phyloP scores from a whole-genome alignment of 2,113 vertebrate species.

The Centropus bengalensis region DNA sequence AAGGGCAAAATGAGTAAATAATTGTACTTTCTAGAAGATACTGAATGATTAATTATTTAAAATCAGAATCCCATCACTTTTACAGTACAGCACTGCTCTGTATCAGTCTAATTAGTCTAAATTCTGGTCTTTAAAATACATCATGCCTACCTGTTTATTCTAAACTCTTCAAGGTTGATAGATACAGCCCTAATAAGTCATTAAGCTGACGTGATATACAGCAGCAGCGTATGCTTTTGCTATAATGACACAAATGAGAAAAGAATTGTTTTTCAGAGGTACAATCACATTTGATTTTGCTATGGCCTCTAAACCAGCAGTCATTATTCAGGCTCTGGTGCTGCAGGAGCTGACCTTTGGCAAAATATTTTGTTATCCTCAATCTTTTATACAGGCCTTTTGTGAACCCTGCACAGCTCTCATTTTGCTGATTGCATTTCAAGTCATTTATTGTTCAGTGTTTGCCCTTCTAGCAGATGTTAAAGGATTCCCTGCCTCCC shows the following conservation, averaged over 20 bases:
- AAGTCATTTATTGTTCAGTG: slow-evolving; percentile 61
- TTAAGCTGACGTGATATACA: slow-evolving; percentile 43
- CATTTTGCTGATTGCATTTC: slow-evolving; percentile 69
- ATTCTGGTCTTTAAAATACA: slow-evolving; percentile 15
- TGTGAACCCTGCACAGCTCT: slow-evolving; percentile 60
- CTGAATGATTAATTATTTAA: slow-evolving; percentile 41
- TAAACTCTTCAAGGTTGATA: slow-evolving; percentile 33
- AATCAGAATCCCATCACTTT: slow-evolving; percentile 16
- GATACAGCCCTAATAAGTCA: slow-evolving; percentile 44
- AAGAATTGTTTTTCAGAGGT: slow-evolving; percentile 57
- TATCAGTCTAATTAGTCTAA: slow-evolving; percentile 14
- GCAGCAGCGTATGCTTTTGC: slow-evolving; percentile 38
- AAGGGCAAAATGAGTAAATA: slow-evolving; percentile 52
- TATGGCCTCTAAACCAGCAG: slow-evolving; percentile 44
- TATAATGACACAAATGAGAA: slow-evolving; percentile 50
- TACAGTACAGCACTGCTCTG: neutral
- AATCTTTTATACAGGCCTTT: slow-evolving; percentile 61
- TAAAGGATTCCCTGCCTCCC: slow-evolving; percentile 71
- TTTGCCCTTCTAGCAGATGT: slow-evolving; percentile 79
- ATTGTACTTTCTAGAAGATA: slow-evolving; percentile 24
- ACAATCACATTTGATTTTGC: slow-evolving; percentile 38
- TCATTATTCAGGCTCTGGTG: slow-evolving; percentile 48
- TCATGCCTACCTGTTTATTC: slow-evolving; percentile 30
- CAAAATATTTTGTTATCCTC: slow-evolving; percentile 71
- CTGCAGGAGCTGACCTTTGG: slow-evolving; percentile 64